Evolutionary conservation across 2,888 invertebrate species (phyloP), one percentile per base, ranked within the genome.

Genomic region (Prosopocoilus inquinatus): DNA sequence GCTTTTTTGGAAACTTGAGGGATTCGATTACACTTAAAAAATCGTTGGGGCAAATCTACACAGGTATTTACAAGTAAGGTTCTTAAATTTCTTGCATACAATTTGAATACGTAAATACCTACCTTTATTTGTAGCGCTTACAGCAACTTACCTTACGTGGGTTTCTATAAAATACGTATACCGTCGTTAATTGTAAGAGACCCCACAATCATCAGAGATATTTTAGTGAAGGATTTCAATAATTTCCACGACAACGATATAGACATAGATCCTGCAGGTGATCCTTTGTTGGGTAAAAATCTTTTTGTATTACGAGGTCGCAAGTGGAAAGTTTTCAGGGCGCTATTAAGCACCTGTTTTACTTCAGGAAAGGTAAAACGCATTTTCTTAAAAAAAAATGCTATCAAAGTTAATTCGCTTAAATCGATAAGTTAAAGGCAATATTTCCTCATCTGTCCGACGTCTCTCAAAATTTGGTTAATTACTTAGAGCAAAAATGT

Each of bases 281-380:
- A 83, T 52, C 79, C 77, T 0, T 62, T 84, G 3, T 66, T 78
- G 5, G 75, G 75, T 1, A 75, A 76, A 44, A 80, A 80, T 71
- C 79, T 80, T 0, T 81, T 84, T 59, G 56, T 71, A 0, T 58
- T 81, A 15, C 75, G 72, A 9, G 80, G 80, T 1, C 71, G 77
- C 9, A 67, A 75, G 59, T 82, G 84, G 83, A 80, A 80, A 55
- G 69, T 72, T 1, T 67, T 78, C 1, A 73, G 84, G 4, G 68
- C 73, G 1, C 79, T 79, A 60, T 60, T 83, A 11, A 79, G 81
- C 1, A 75, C 81, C 0, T 79, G 79, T 1, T 76, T 84, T 28
- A 81, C 82, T 1, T 69, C 73, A 9, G 77, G 76, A 36, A 80
- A 81, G 56, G 79, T 80, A 70, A 51, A 49, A 15, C 11, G 3